Evolutionary conservation across 2,113 vertebrate genomes (phyloP), one percentile per base, ranked within the genome.

Genomic region (Polyodon spathula): DNA sequence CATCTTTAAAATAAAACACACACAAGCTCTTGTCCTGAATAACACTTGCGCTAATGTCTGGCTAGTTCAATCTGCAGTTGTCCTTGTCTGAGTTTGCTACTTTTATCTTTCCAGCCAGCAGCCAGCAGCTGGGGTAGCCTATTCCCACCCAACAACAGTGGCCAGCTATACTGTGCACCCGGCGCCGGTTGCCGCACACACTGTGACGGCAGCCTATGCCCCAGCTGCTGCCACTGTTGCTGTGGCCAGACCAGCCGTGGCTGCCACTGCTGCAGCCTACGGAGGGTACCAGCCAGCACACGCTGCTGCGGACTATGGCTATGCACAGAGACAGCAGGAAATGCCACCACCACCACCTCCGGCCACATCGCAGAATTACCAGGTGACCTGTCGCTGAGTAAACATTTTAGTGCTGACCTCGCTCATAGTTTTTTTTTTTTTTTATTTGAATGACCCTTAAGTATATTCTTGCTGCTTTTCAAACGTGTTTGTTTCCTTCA

Each of bases 91-190:
- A 73, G 71, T 79, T 62, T 10, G 14, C 16, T 6, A 73, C 71
- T 79, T 62, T 75, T 63, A 59, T 74, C 58, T 78, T 63, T 59
- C 58, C 74, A 93, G 92, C 85, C 95, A 97, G 84, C 96, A 98
- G 89, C 95, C 93, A 66, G 73, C 89, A 63, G 92, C 90, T 54
- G 96, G 94, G 82, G 92, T 99, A 76, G 93, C 93, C 15, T 99
- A 99, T 79, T 97, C 95, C 54, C 95, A 99, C 80, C 96, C 96
- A 63, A 96, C 95, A 56, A 99, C 96, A 40, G 96, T 97, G 81
- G 96, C 94, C 77, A 98, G 96, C 81, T 99, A 99, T 81, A 98
- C 96, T 0, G 94, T 99, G 9, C 96, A 97, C 69, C 96, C 98
- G 72, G 93, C 96, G 0, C 96, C 96, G 0, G 95, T 98, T 52